Percentiles rank a stretch among this genome's conserved stretches.
Evolutionary conservation across 1,140 invertebrate genomes (phyloP).

Genomic region (Zaprionus nigranus): DNA sequence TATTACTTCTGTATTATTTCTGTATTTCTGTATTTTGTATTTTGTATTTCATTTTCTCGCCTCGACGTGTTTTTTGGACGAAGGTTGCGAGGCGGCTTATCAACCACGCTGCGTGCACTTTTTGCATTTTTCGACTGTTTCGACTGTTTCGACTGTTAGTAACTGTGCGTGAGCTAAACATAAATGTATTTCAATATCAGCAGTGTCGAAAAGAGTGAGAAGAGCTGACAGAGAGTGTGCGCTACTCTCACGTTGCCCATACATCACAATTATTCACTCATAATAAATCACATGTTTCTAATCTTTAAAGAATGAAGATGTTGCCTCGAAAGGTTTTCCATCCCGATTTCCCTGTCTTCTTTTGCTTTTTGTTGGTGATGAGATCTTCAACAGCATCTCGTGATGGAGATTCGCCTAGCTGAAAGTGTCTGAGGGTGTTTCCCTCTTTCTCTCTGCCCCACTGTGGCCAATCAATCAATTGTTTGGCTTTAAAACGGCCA

Average conservation of each 20-base stretch:
- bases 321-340: not conserved
- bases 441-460: not conserved
- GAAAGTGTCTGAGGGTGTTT: not conserved
- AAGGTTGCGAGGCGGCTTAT: constrained; percentile 40
- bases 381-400: not conserved
- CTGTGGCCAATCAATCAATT: constrained; percentile 36
- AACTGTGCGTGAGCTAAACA: not conserved
- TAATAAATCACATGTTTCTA: not conserved
- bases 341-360: not conserved
- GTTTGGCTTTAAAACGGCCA: constrained; percentile 30
- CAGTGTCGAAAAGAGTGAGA: no score
- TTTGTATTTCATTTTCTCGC: constrained; percentile 1
- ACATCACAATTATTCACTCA: not conserved
- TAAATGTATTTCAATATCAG: not conserved
- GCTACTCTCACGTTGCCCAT: not conserved
- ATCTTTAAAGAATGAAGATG: not conserved
- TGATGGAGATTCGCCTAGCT: not conserved
- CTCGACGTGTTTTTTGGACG: constrained; percentile 25
- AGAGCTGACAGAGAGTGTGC: no score
- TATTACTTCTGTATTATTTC: constrained; percentile 18
- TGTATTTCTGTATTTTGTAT: constrained; percentile 2
- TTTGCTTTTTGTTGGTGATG: not conserved
- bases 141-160: not conserved
- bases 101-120: constrained; percentile 21
- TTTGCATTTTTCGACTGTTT: constrained; percentile 26